Evolutionary conservation across 2,888 invertebrate species (phyloP), one percentile per base, ranked within the genome.

Genomic region (Melieria picta): DNA sequence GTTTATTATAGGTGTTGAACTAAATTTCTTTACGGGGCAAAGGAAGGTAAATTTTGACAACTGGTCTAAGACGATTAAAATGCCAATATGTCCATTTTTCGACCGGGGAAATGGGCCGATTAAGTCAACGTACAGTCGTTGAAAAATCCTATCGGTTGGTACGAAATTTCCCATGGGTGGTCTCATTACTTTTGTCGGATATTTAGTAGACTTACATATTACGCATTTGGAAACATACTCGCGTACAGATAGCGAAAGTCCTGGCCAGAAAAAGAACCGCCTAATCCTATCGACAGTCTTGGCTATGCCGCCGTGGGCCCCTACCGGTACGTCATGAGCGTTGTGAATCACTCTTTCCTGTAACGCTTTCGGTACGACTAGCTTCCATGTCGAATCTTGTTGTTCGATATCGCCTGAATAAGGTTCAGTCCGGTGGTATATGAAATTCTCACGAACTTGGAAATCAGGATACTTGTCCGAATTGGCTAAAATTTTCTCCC

Each of bases 251-350:
- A 30, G 45, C 6, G 61, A 67, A 46, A 72, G 58, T 11, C 46
- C 60, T n/a, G 68, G 65, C 68, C 67, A 72, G 42, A n/a, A 47
- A 68, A 58, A 72, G 10, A 48, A 58, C 0, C 16, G 3, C 10
- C 64, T 43, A 11, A 73, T 50, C 6, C 16, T 48, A 16, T 61
- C 50, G 9, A 67, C 47, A 0, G 67, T 73, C 58, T 73, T 73
- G 1, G 7, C 47, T 11, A 73, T 60, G 7, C 73, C 74, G 5
- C 72, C 72, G 60, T 71, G 72, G 10, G 72, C 69, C 42, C 67
- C 61, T 9, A 58, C n/a, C 13, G 57, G 57, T 5, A 55, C 16
- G 30, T 74, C 74, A 62, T 74, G 74, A 7, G 72, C 72, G 7
- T 63, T 55, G 45, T 64, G 46, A 6, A 74, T 60, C 3, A 74